A percentile compares a stretch with the other conserved stretches of the same genome.
Conservation (phyloP, 2,113 vertebrate species). For the Polypterus bichir region DNA sequence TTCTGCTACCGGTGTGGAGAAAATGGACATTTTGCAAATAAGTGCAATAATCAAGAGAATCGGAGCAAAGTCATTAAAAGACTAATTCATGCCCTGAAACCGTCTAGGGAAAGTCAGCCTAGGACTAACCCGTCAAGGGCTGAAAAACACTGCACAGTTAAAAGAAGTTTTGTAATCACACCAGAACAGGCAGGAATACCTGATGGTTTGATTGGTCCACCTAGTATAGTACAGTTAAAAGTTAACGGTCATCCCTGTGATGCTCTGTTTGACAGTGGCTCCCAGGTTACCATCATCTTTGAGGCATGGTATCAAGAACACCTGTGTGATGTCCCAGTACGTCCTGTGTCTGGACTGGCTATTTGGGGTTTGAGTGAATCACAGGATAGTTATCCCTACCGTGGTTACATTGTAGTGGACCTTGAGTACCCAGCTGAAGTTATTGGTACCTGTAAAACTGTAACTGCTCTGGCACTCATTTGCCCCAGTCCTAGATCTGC, state of each 20-base stretch:
- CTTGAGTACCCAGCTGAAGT: slow-evolving; percentile 7
- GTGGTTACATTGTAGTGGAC: slow-evolving; percentile 11
- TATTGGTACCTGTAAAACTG: background rate
- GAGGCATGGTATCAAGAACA: slow-evolving; percentile 7
- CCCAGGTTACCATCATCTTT: slow-evolving; percentile 19
- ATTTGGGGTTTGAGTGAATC: slow-evolving; percentile 16
- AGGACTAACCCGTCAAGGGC: too few relatives aligned
- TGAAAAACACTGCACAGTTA: too few relatives aligned
- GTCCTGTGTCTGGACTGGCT: slow-evolving; percentile 13
- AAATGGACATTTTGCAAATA: too few relatives aligned
- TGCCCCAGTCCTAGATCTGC: slow-evolving; percentile 11
- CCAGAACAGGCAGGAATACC: background rate
- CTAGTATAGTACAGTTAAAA: slow-evolving; percentile 5
- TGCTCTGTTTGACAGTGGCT: slow-evolving; percentile 21
- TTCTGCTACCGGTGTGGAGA: too few relatives aligned
- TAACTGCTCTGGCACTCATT: slow-evolving; percentile 13
- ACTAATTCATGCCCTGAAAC: too few relatives aligned
- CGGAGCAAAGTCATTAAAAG: too few relatives aligned
- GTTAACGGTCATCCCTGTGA: slow-evolving; percentile 7
- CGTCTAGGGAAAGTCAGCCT: too few relatives aligned
- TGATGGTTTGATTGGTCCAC: slow-evolving; percentile 10
- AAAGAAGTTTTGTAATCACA: too few relatives aligned
- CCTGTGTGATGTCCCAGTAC: slow-evolving; percentile 12
- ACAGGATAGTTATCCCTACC: slow-evolving; percentile 13
- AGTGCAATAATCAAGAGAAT: too few relatives aligned